Percentiles rank a stretch among this genome's conserved stretches.
Conservation (phyloP, 2,113 vertebrate genomes). For the Haplochromis vanheusdeni region DNA sequence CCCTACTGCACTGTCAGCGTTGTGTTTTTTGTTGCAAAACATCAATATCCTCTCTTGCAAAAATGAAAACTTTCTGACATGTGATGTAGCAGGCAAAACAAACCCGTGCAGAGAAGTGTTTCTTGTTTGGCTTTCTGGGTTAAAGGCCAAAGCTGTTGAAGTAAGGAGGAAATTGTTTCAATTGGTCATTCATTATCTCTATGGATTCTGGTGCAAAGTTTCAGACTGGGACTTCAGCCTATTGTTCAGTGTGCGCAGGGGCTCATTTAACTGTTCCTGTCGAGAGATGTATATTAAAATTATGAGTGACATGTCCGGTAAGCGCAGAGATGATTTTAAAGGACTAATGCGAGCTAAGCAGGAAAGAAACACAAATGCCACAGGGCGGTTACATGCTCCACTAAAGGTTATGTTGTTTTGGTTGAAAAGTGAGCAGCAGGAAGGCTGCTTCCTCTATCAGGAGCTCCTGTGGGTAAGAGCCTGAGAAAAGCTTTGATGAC, state of each 20-base stretch:
- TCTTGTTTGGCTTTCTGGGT: constrained; percentile 31
- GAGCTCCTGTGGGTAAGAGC: constrained; percentile 47
- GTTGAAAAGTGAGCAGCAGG: constrained; percentile 55
- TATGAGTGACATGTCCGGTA: neutral
- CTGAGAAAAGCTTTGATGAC: constrained; percentile 58
- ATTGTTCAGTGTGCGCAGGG: neutral
- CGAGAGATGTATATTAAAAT: neutral
- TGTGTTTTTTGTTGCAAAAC: neutral
- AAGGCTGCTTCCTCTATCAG: constrained; percentile 58
- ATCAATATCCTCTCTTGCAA: neutral
- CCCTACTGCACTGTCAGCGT: neutral
- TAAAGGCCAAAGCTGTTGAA: constrained; percentile 56
- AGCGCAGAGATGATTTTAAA: neutral
- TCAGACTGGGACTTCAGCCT: neutral
- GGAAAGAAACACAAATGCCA: constrained; percentile 11
- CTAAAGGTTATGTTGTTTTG: constrained; percentile 55
- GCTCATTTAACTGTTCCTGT: neutral
- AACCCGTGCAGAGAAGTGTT: neutral
- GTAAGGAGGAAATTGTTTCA: constrained; percentile 37
- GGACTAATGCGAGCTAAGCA: neutral
- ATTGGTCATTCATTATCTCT: constrained; percentile 29
- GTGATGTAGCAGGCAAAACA: neutral
- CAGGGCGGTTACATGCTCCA: neutral
- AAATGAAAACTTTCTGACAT: neutral
- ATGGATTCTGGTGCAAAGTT: neutral